Conservation (phyloP, 1,140 invertebrate genomes). For the Drosophila kohkoa region DNA sequence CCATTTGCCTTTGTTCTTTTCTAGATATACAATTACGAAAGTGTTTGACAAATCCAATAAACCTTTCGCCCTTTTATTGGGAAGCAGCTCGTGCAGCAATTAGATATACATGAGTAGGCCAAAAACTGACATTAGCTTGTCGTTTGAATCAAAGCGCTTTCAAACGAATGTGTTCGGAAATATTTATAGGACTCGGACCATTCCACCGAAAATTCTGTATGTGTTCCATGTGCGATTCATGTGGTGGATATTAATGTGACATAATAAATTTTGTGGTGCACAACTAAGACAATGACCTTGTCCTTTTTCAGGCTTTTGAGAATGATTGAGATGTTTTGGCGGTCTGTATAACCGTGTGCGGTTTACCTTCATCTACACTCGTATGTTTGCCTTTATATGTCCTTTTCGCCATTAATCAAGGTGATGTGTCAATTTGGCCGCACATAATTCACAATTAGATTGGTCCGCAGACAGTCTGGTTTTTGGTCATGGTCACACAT, state of each 20-base stretch:
- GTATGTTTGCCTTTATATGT: background rate
- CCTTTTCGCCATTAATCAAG: slow-evolving; percentile 61
- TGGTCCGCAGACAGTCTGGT: slow-evolving; percentile 22
- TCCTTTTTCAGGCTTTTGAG: background rate
- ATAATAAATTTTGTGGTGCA: slow-evolving; percentile 57
- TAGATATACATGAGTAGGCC: background rate
- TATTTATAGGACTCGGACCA: slow-evolving; percentile 34
- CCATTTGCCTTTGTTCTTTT: background rate
- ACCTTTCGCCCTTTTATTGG: background rate
- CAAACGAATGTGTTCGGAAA: slow-evolving; percentile 44
- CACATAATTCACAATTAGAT: slow-evolving; percentile 65
- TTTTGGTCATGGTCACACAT: background rate
- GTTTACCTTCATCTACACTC: slow-evolving; percentile 16
- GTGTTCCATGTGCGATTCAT: slow-evolving; percentile 40
- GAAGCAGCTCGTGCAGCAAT: background rate
- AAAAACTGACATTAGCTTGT: slow-evolving; percentile 5
- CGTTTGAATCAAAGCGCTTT: slow-evolving; percentile 18
- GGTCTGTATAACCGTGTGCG: background rate
- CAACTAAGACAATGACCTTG: slow-evolving; percentile 61
- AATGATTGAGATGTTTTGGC: slow-evolving; percentile 50
- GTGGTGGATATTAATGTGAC: slow-evolving; percentile 46
- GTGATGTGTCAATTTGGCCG: slow-evolving; percentile 66
- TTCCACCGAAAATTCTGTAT: slow-evolving; percentile 1
- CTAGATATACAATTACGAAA: slow-evolving; percentile 11
- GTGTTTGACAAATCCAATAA: background rate